phyloP scores from a whole-genome alignment of 1,140 invertebrate species.

The Bombus turneri region DNA sequence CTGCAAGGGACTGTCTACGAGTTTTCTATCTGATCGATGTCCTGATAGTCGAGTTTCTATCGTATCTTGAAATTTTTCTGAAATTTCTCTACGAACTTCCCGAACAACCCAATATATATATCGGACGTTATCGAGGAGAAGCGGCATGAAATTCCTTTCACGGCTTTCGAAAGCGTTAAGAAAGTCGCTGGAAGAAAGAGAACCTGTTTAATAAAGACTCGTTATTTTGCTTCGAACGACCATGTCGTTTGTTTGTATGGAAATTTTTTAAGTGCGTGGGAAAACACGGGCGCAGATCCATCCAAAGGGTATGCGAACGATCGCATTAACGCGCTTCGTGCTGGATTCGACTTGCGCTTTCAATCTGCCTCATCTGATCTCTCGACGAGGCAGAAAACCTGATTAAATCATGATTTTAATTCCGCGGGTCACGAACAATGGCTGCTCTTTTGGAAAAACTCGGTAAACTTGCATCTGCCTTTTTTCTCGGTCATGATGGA shows the following conservation, averaged over 20 bases:
- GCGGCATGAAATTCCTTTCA: conserved; percentile 48
- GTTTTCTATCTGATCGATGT: no score
- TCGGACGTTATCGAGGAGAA: conserved; percentile 24
- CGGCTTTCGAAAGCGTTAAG: conserved; percentile 50
- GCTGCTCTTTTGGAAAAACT: neutral
- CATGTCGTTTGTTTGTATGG: conserved; percentile 37
- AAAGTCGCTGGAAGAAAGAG: conserved; percentile 43
- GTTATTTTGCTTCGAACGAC: conserved; percentile 43
- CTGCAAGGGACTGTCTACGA: no score
- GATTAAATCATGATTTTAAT: neutral
- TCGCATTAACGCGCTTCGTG: neutral
- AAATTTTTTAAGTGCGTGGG: conserved; percentile 39
- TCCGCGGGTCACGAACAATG: neutral
- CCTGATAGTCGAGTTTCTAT: no score
- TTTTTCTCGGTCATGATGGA: neutral
- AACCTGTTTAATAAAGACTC: conserved; percentile 52
- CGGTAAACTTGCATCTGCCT: neutral
- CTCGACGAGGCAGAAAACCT: no score
- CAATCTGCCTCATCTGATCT: conserved; percentile 4
- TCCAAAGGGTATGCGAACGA: neutral
- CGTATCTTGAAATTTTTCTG: neutral
- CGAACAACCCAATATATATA: neutral
- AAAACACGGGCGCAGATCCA: conserved; percentile 5
- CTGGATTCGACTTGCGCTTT: neutral
- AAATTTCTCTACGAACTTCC: neutral